Conservation (phyloP, 2,888 invertebrate genomes). For the Danaus chrysippus region DNA sequence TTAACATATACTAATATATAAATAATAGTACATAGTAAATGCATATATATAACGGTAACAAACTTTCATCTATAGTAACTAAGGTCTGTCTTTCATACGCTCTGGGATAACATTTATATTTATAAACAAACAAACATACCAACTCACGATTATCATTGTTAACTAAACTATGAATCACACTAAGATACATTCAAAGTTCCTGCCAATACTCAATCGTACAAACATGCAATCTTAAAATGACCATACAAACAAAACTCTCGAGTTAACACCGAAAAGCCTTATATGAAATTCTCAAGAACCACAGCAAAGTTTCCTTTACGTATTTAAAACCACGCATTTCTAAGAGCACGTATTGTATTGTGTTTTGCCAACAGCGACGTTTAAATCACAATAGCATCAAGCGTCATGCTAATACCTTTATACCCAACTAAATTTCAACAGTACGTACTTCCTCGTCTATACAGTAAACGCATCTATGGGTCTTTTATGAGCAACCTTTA, state of each 20-base stretch:
- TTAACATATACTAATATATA: too few relatives aligned
- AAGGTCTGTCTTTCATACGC: too few relatives aligned
- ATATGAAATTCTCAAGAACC: slow-evolving; percentile 17
- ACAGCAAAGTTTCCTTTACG: slow-evolving; percentile 22
- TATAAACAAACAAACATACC: too few relatives aligned
- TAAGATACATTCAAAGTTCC: neutral
- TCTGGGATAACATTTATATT: too few relatives aligned
- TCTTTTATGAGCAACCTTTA: slow-evolving; percentile 46
- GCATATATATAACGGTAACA: too few relatives aligned
- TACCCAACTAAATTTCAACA: slow-evolving; percentile 52
- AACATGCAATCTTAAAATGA: slow-evolving; percentile 11
- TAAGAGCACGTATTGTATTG: slow-evolving; percentile 32
- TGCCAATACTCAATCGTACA: neutral
- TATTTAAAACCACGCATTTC: slow-evolving; percentile 29
- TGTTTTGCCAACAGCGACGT: slow-evolving; percentile 56
- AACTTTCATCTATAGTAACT: too few relatives aligned
- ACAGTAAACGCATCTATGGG: slow-evolving; percentile 49
- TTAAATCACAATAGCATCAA: slow-evolving; percentile 38
- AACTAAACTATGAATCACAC: too few relatives aligned
- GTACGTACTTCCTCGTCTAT: slow-evolving; percentile 63
- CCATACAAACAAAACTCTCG: neutral
- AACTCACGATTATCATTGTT: too few relatives aligned
- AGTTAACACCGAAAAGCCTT: slow-evolving; percentile 1
- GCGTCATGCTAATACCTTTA: slow-evolving; percentile 55
- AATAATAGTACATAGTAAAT: too few relatives aligned